Base-by-base conservation (phyloP, 2,888 invertebrate species). In the Papilio gigon region DNA sequence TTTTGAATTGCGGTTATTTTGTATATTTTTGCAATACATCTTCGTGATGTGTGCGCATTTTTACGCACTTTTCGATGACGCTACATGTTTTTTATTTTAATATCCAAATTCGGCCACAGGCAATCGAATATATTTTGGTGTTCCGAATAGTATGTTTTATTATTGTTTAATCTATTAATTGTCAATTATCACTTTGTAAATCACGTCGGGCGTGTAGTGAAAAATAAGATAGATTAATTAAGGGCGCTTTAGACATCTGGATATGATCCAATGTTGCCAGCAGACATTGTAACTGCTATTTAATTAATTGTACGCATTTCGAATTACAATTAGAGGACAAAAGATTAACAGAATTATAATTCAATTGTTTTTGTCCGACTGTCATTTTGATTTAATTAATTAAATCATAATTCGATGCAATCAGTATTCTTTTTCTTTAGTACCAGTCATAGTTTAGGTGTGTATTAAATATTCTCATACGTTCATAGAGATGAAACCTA, bases 181-280 rank as follows among this genome's bases (percentile, higher is more conserved):
- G 37, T 61, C 42, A 42, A 44, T 61, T 42, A 61, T 27, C 40
- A 27, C 27, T 22, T 63, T 50, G n/a, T 25, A 63, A 63, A 25
- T 63, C 35, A 33, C 22, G 33, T 17, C 33, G 50, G 14, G 8
- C 44, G 47, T 22, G 17, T 22, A 14, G 47, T 50, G 20, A 63
- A 47, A 30, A 63, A 33, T 17, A 64, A 17, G 22, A 59, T 22
- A 65, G 30, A 67, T 66, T 60, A 37, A 67, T 67, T 53, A 67
- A 67, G 60, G 59, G 66, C 40, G 27, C 67, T 37, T n/a, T 53
- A 61, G 67, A 40, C 47, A 53, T 53, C 17, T 67, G 67, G 67
- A 61, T 22, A 47, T 30, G 14, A 53, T 67, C 53, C 67, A 67
- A 67, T 50, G 47, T 53, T 27, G 25, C 53, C 14, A 17, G 40